Conservation (phyloP, 2,797 vertebrate genomes). For the Enteromius viviparus region DNA sequence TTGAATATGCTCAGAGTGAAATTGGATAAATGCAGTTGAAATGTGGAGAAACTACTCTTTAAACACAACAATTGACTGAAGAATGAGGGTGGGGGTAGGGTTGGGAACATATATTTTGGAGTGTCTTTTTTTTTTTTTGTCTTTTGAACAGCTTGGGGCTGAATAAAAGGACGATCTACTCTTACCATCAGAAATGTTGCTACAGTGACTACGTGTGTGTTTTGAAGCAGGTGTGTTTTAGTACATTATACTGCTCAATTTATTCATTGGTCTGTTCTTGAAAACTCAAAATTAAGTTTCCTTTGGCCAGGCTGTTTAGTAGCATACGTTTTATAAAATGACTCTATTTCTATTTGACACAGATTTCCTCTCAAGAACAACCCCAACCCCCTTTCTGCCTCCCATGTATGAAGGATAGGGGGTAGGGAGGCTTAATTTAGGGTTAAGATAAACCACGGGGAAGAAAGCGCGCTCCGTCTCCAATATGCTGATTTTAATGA, state of each 20-base stretch:
- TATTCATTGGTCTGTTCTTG: conserved; percentile 1
- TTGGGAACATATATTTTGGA: conserved; percentile 6
- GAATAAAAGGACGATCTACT: background rate
- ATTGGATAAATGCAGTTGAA: conserved; percentile 48
- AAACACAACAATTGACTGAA: conserved; percentile 27
- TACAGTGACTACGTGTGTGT: conserved; percentile 1
- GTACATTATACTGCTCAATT: background rate
- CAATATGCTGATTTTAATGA: conserved; percentile 44
- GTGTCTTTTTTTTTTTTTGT: conserved; percentile 3
- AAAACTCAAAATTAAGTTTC: background rate
- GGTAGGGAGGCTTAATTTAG: conserved; percentile 47
- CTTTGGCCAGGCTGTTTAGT: background rate
- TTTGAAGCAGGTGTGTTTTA: background rate
- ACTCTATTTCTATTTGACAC: conserved; percentile 23
- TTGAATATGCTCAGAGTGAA: conserved; percentile 47
- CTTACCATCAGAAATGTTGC: background rate
- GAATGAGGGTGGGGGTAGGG: background rate
- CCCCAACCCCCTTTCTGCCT: conserved; percentile 36
- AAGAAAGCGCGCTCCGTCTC: conserved; percentile 5
- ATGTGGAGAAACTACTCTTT: conserved; percentile 23
- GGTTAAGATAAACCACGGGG: conserved; percentile 41
- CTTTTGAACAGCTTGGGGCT: background rate
- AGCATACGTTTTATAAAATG: background rate
- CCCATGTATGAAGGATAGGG: conserved; percentile 21
- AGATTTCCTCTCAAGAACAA: conserved; percentile 36